A percentile compares a stretch with the other conserved stretches of the same genome.
Conservation (phyloP, 1,140 invertebrate species). For the Pemphigus obesinymphae region DNA sequence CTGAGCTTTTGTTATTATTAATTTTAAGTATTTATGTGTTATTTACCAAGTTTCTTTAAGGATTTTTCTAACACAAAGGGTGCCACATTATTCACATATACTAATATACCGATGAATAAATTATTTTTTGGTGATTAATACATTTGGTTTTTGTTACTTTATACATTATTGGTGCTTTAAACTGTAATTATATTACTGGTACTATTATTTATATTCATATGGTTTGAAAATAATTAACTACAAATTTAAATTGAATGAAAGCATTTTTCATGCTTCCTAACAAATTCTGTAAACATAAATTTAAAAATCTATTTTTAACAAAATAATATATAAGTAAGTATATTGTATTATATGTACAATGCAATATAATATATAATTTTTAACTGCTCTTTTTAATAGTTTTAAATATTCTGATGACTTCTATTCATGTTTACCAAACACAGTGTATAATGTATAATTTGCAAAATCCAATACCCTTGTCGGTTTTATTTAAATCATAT, state of each 20-base stretch:
- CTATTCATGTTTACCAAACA: neutral
- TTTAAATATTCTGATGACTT: neutral
- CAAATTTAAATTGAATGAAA: neutral
- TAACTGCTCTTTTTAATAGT: no score
- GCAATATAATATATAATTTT: no score
- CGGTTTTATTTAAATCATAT: no score
- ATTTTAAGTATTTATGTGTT: neutral
- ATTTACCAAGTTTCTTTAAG: neutral
- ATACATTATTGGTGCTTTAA: neutral
- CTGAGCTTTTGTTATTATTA: neutral
- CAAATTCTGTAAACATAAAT: neutral
- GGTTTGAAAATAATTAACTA: no score
- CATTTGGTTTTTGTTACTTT: neutral
- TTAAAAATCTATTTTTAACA: neutral
- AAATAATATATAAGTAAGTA: neutral
- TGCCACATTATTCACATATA: neutral
- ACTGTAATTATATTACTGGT: no score
- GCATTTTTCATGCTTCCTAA: neutral
- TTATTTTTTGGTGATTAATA: neutral
- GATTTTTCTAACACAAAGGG: neutral
- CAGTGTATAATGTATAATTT: neutral
- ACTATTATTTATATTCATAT: no score
- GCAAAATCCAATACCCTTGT: no score
- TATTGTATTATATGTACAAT: neutral
- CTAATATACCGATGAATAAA: neutral